Conservation (phyloP, 2,113 vertebrate species). For the Chaetorhynchus papuensis region DNA sequence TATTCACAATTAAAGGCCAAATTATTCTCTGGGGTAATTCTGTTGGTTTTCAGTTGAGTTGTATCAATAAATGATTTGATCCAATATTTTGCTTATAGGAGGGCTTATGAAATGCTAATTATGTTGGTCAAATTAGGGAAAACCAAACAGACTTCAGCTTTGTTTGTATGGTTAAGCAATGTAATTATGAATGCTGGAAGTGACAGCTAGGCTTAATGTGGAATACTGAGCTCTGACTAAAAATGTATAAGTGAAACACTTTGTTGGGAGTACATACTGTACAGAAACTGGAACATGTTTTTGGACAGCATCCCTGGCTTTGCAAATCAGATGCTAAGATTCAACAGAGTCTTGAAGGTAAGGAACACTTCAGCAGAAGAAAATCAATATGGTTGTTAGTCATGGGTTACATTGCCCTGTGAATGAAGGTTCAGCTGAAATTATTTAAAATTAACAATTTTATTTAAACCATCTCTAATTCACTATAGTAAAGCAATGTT, state of each 20-base stretch:
- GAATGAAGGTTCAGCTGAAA: background rate
- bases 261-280: slow-evolving; percentile 61
- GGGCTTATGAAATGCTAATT: slow-evolving; percentile 25
- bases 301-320: slow-evolving; percentile 54
- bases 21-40: slow-evolving; percentile 9
- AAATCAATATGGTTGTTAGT: slow-evolving; percentile 1
- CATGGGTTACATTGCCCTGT: background rate
- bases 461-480: background rate
- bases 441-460: background rate
- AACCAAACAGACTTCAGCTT: slow-evolving; percentile 29
- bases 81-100: slow-evolving; percentile 29
- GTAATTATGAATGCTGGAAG: slow-evolving; percentile 31
- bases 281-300: slow-evolving; percentile 58
- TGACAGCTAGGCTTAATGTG: background rate
- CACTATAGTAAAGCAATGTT: background rate
- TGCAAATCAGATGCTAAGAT: slow-evolving; percentile 50
- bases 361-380: background rate
- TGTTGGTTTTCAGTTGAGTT: background rate
- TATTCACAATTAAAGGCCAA: background rate
- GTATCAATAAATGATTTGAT: background rate
- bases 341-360: slow-evolving; percentile 16
- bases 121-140: slow-evolving; percentile 20
- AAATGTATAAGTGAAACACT: slow-evolving; percentile 46
- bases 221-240: slow-evolving; percentile 31
- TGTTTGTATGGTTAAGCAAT: slow-evolving; percentile 26